These are phyloP conservation scores for Drosophila nr. perissopoda DNA, from an alignment of 2,888 invertebrate species.

Conservation along the genomic window DNA sequence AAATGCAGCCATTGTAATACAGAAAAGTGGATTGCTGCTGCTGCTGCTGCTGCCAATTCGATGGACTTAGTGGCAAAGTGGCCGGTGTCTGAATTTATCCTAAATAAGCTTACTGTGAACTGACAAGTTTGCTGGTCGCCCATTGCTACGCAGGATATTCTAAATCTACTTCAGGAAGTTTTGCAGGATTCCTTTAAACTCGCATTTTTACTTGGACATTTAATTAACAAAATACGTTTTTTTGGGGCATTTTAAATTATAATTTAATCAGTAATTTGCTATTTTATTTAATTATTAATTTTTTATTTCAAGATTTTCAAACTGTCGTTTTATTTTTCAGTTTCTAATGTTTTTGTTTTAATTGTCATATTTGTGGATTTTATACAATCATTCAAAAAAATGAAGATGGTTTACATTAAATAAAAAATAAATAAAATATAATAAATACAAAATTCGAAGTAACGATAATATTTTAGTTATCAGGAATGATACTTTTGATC, in stretches of 20 bases:
- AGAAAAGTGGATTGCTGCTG: constrained; percentile 8
- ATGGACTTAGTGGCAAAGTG: constrained; percentile 29
- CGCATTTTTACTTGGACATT: neutral
- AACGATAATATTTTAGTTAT: neutral
- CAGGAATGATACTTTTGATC: neutral
- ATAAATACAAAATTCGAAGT: neutral
- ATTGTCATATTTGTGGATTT: neutral
- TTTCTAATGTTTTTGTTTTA: neutral
- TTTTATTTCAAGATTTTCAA: neutral
- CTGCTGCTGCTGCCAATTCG: constrained; percentile 35
- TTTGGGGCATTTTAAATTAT: too few species aligned
- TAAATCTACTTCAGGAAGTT: neutral
- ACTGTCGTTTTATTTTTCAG: neutral
- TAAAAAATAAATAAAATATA: neutral
- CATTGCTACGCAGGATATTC: constrained; percentile 2
- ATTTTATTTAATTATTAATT: neutral
- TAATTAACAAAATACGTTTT: accelerated
- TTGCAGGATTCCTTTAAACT: neutral
- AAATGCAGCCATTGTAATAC: constrained; percentile 36
- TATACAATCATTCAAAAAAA: neutral
- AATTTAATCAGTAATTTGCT: too few species aligned
- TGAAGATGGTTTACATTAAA: neutral
- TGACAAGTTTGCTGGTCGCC: constrained; percentile 28
- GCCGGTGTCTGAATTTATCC: constrained; percentile 6
- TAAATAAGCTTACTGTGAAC: constrained; percentile 16